Percentiles rank a stretch among this genome's conserved stretches.
Evolutionary conservation across 2,797 vertebrate species (phyloP).

Genomic region (Molothrus ater): DNA sequence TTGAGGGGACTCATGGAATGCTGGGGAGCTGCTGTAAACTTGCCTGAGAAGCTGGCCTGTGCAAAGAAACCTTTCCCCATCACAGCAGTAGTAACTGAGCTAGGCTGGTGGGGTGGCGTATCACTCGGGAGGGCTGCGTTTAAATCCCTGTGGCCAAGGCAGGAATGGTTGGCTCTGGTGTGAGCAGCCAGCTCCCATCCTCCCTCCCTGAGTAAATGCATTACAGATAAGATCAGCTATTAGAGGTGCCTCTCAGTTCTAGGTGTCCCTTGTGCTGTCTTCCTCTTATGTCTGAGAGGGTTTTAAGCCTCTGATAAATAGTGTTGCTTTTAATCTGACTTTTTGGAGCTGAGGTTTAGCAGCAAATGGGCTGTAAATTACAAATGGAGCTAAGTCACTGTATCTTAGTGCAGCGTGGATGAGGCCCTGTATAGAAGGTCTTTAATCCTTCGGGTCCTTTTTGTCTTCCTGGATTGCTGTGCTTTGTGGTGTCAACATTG

Average conservation of each 20-base stretch:
- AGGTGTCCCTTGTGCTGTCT: not conserved
- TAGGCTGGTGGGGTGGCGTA: not conserved
- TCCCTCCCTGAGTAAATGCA: not conserved
- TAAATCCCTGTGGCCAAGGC: not conserved
- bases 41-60: not conserved
- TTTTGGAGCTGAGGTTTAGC: not conserved
- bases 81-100: not conserved
- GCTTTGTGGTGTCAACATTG: not conserved
- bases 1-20: not conserved
- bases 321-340: not conserved
- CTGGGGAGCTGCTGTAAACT: not conserved
- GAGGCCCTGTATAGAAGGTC: not conserved
- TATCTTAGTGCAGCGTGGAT: not conserved
- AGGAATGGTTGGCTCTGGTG: not conserved
- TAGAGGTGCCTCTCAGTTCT: not conserved
- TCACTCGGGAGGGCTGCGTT: not conserved
- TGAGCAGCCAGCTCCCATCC: not conserved
- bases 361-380: conserved; percentile 15
- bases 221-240: not conserved
- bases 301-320: not conserved
- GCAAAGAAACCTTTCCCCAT: not conserved
- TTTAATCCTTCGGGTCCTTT: conserved; percentile 8
- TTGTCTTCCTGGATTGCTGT: not conserved
- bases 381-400: not conserved
- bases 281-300: not conserved